phyloP scores from a whole-genome alignment of 2,113 vertebrate species.

The Crotalus viridis region DNA sequence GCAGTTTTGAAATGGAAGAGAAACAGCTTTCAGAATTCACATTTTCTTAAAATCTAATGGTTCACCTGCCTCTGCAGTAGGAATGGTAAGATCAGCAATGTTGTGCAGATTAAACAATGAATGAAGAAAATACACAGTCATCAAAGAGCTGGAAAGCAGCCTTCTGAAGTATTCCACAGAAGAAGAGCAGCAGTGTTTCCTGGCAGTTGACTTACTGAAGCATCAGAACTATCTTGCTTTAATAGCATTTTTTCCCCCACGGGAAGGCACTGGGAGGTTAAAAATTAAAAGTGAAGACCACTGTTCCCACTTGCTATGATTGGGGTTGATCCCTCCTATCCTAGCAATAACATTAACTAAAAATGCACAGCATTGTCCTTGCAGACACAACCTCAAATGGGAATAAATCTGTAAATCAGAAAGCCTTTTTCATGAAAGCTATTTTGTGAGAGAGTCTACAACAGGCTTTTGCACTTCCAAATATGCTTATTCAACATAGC shows the following conservation, averaged over 20 bases:
- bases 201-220: neutral
- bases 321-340: neutral
- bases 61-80: neutral
- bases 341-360: neutral
- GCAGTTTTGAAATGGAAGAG: neutral
- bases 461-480: neutral
- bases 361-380: neutral
- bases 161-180: neutral
- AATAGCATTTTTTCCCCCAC: neutral
- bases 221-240: neutral
- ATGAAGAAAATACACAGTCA: neutral
- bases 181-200: neutral
- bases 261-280: no score
- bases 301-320: neutral
- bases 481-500: neutral
- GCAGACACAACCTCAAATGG: neutral
- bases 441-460: neutral
- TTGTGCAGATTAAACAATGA: neutral
- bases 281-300: neutral
- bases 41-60: neutral
- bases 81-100: neutral
- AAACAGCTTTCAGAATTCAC: neutral
- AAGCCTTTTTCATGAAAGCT: neutral
- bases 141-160: neutral
- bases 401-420: neutral